These are phyloP conservation scores for Eulemur albifrons DNA, from an alignment of 2,797 vertebrate genomes.

Conservation along the genomic window DNA sequence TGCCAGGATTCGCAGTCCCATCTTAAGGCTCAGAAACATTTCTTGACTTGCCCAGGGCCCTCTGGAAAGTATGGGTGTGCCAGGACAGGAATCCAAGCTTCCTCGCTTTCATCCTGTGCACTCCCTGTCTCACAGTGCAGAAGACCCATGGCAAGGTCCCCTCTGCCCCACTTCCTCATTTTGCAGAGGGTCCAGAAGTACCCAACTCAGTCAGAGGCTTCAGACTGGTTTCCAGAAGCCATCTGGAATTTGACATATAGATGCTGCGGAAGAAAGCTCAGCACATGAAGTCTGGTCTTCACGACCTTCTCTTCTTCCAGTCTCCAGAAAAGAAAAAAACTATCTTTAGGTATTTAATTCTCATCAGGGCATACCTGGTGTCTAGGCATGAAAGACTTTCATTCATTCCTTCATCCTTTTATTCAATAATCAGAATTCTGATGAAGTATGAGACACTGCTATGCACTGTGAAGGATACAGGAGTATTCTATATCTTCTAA, in stretches of 20 bases:
- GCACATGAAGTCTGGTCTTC: background rate
- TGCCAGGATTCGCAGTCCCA: background rate
- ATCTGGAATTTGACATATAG: background rate
- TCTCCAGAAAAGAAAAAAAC: background rate
- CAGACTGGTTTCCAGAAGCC: background rate
- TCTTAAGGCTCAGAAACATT: background rate
- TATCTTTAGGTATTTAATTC: background rate
- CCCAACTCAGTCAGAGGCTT: background rate
- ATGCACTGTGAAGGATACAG: background rate
- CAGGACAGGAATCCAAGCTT: background rate
- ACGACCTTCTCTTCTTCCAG: background rate
- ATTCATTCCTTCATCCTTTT: background rate
- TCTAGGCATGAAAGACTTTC: background rate
- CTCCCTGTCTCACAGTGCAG: background rate
- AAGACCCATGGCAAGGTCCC: background rate
- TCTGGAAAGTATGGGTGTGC: background rate
- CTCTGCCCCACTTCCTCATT: background rate
- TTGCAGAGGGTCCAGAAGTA: background rate
- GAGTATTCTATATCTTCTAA: constrained; percentile 79
- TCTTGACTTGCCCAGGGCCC: background rate
- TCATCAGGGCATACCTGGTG: background rate
- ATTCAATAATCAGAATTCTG: background rate
- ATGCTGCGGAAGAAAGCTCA: background rate
- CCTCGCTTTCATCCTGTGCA: background rate
- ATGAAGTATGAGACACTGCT: background rate